Evolutionary conservation across 2,113 vertebrate genomes (phyloP).

Genomic region (Microcebus tavaratra): DNA sequence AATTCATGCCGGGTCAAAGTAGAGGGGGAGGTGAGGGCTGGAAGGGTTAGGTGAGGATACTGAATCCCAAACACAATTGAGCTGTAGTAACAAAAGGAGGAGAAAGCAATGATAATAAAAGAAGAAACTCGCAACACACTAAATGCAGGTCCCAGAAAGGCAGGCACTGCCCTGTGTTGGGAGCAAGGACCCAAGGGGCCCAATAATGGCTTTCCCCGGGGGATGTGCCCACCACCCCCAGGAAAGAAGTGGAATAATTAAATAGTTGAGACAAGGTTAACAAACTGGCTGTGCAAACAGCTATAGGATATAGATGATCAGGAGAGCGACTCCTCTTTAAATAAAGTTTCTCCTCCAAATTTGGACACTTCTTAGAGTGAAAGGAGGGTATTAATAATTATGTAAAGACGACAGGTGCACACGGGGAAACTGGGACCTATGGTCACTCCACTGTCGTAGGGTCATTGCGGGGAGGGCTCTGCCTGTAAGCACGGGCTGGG

Average conservation of each 20-base stretch:
- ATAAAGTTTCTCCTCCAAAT: neutral
- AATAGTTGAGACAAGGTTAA: neutral
- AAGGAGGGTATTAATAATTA: neutral
- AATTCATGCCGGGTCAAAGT: neutral
- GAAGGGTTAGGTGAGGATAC: neutral
- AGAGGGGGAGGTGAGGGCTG: too few relatives aligned
- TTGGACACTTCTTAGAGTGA: neutral
- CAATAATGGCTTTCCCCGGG: neutral
- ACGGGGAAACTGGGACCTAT: rapidly evolving
- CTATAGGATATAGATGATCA: neutral
- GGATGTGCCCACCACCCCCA: neutral
- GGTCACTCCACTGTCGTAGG: neutral
- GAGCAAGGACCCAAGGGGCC: neutral
- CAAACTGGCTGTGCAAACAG: neutral
- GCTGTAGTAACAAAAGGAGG: neutral
- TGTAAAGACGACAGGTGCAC: neutral
- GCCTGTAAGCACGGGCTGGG: neutral
- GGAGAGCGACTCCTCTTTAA: neutral
- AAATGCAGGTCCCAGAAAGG: neutral
- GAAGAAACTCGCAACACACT: neutral
- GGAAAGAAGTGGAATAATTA: neutral
- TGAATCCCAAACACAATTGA: neutral
- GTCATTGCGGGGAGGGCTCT: neutral
- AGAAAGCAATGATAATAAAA: neutral
- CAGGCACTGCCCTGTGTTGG: neutral